These are phyloP conservation scores for Pitangus sulphuratus DNA, from an alignment of 2,797 vertebrate genomes.

Conservation along the genomic window DNA sequence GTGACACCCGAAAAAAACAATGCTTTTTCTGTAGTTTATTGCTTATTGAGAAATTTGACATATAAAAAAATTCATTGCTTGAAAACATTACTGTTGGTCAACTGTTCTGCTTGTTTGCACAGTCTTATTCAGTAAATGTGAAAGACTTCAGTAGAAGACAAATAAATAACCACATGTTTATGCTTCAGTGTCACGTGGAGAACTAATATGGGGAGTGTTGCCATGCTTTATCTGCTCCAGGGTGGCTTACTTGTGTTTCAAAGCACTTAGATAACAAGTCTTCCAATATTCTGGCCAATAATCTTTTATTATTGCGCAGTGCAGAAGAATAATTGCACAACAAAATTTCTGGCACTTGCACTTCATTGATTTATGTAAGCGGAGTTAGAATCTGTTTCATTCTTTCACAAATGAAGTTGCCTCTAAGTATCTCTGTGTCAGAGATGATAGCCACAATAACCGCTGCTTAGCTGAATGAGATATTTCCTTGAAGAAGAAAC, in stretches of 20 bases:
- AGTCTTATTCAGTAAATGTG: neutral
- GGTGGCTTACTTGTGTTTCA: neutral
- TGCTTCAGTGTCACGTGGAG: neutral
- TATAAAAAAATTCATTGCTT: neutral
- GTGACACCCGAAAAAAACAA: neutral
- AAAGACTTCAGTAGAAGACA: neutral
- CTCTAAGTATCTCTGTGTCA: neutral
- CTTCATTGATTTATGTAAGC: neutral
- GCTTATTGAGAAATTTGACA: neutral
- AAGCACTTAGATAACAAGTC: neutral
- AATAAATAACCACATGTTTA: neutral
- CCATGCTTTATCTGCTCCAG: neutral
- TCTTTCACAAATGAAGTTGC: neutral
- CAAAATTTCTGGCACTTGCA: neutral
- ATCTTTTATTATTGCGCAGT: neutral
- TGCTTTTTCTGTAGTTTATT: neutral
- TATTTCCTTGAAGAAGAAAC: neutral
- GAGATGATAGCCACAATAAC: neutral
- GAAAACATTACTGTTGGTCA: neutral
- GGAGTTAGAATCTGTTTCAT: neutral
- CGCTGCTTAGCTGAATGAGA: neutral
- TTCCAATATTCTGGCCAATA: neutral
- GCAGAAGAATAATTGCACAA: constrained; percentile 16
- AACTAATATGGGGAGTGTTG: neutral
- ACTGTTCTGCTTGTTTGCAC: neutral